Evolutionary conservation across 2,113 vertebrate genomes (phyloP), one percentile per base, ranked within the genome.

Genomic region (Plestiodon gilberti): DNA sequence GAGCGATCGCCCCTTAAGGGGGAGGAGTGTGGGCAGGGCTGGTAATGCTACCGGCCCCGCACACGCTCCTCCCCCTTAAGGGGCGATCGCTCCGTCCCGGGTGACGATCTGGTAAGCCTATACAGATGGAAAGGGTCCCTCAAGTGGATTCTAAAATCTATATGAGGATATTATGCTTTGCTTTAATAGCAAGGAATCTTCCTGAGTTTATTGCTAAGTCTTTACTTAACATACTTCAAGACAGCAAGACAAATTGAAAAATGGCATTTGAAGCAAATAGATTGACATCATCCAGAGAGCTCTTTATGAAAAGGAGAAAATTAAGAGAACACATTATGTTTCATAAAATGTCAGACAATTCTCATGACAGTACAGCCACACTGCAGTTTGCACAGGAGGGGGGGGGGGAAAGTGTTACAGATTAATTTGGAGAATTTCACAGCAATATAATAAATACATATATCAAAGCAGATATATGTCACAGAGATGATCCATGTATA

Each of bases 281-380:
- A 59, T 6, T 88, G 22, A 43, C 82, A 38, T 61, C 18, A 22
- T 4, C 35, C 11, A 23, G 20, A 18, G 18, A 55, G 64, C 2
- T 71, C 28, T 86, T 89, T 74, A 87, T 35, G 80, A 74, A 86
- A 7, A 76, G 20, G 79, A 43, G 90, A 88, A 88, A 23, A 33
- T 28, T 40, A 11, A 59, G 11, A 23, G 28, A 30, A 83, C 65
- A 75, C 5, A 10, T 43, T 73, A 61, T 3, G 69, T n/a, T 88
- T 48, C 28, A 86, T 71, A 67, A 55, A 59, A 82, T 67, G 74
- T 22, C 18, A 78, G 55, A 87, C 78, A 17, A 14, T 22, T 79
- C 30, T 57, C 28, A 76, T 86, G 75, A 23, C 33, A 48, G 25
- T 52, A 28, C 25, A 38, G 22, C 4, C 33, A 62, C 57, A 57